These are phyloP conservation scores for Hippocampus zosterae DNA, from an alignment of 2,113 vertebrate genomes.

Conservation along the genomic window DNA sequence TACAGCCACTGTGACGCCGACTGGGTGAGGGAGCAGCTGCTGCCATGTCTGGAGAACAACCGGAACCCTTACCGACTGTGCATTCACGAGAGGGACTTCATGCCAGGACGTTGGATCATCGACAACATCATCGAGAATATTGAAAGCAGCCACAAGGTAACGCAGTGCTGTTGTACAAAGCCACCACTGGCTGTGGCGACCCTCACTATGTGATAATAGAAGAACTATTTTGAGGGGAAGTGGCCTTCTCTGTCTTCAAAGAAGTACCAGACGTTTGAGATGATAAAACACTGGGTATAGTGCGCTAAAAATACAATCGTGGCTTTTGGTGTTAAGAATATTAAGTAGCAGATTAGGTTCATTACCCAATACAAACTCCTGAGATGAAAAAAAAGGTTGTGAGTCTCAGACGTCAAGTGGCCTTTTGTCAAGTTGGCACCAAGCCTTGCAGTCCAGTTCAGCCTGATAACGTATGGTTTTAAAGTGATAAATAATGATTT, in stretches of 20 bases:
- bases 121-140: conserved; percentile 88
- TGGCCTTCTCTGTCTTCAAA: neutral
- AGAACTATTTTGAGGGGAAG: neutral
- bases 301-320: neutral
- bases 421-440: neutral
- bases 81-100: conserved; percentile 84
- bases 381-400: neutral
- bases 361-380: neutral
- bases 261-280: neutral
- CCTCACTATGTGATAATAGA: neutral
- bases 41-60: conserved; percentile 72
- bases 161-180: neutral
- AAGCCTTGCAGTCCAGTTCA: neutral
- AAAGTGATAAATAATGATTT: neutral
- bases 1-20: conserved; percentile 78
- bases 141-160: conserved; percentile 78
- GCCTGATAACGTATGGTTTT: too few relatives aligned
- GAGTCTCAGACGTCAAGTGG: neutral
- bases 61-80: conserved; percentile 75
- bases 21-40: conserved; percentile 77
- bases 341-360: neutral
- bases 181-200: neutral
- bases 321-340: neutral
- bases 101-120: conserved; percentile 82
- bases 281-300: neutral